These are phyloP conservation scores for Pachyuromys duprasi DNA, from an alignment of 2,797 vertebrate genomes.

Conservation along the genomic window DNA sequence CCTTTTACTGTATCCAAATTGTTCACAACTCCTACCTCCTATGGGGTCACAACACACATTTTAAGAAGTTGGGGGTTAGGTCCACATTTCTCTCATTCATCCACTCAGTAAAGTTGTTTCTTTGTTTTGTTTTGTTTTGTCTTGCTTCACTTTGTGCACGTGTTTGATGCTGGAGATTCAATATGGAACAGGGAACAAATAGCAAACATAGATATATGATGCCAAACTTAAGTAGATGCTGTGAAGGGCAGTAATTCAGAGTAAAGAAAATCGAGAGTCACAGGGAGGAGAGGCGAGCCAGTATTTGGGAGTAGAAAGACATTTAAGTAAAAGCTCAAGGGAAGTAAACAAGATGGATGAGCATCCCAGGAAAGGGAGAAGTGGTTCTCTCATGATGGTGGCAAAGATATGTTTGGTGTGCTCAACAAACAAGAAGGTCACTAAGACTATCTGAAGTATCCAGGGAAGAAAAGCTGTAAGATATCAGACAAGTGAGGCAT, in stretches of 20 bases:
- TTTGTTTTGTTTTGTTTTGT: not conserved
- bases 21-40: not conserved
- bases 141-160: not conserved
- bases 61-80: not conserved
- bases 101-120: not conserved
- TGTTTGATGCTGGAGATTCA: not conserved
- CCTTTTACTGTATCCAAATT: not conserved
- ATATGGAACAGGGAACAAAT: not conserved
- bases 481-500: not conserved
- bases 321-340: not conserved
- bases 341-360: not conserved
- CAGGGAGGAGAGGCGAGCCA: not conserved
- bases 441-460: not conserved
- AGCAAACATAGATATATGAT: not conserved
- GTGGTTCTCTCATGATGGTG: not conserved
- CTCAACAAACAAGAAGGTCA: not conserved
- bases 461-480: not conserved
- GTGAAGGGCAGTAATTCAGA: constrained; percentile 6
- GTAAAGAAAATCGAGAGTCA: not conserved
- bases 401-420: not conserved
- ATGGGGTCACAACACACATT: not conserved
- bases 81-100: not conserved
- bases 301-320: not conserved
- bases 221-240: not conserved
- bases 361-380: not conserved